Conservation (phyloP, 2,113 vertebrate genomes). For the Oreochromis aureus region DNA sequence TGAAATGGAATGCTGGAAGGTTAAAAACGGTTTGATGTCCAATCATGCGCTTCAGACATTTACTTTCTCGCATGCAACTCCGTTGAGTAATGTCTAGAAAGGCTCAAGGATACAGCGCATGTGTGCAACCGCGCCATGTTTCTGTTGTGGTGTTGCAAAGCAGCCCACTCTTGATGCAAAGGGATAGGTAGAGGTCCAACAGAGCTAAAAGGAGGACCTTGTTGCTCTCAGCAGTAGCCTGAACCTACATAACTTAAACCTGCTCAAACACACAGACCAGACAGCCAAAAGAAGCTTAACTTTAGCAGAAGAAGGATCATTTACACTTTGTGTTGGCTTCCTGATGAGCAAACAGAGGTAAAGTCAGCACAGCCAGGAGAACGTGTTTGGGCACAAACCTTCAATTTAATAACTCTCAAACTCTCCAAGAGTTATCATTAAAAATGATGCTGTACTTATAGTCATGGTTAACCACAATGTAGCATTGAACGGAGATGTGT, state of each 20-base stretch:
- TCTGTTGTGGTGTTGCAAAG: background rate
- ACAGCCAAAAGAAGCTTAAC: constrained; percentile 19
- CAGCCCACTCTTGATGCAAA: background rate
- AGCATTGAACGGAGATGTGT: background rate
- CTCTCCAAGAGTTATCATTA: constrained; percentile 18
- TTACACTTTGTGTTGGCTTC: constrained; percentile 16
- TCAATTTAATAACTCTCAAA: constrained; percentile 24
- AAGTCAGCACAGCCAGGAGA: background rate
- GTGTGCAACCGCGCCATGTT: background rate
- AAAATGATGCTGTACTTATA: constrained; percentile 15
- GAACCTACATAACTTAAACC: background rate
- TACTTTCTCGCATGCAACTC: background rate
- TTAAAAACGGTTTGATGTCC: background rate
- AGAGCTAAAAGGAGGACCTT: constrained; percentile 58
- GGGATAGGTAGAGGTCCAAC: background rate
- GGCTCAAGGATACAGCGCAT: background rate
- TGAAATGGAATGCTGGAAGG: background rate
- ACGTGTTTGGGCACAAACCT: constrained; percentile 36
- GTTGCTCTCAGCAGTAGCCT: constrained; percentile 36
- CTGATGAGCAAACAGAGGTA: constrained; percentile 2
- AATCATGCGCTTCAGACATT: background rate
- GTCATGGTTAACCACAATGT: constrained; percentile 4
- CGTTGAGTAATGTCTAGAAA: background rate
- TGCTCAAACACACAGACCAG: background rate
- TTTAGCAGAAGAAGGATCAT: constrained; percentile 32